Evolutionary conservation across 2,113 vertebrate genomes (phyloP).

Genomic region (Tychaedon coryphoeus): DNA sequence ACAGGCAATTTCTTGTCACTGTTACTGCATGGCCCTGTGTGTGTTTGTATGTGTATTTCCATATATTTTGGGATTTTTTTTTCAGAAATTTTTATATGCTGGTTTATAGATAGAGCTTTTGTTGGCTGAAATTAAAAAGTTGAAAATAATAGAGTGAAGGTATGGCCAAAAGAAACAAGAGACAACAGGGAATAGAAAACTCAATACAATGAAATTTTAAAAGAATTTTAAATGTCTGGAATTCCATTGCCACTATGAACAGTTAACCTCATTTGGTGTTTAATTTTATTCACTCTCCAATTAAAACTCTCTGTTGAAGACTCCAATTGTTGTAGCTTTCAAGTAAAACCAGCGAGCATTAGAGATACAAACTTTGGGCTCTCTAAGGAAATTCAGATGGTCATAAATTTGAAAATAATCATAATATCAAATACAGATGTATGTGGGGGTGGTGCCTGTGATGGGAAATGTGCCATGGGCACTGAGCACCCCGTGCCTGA

Average conservation of each 20-base stretch:
- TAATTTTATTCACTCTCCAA: not conserved
- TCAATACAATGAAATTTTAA: not conserved
- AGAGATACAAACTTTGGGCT: not conserved
- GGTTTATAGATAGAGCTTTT: not conserved
- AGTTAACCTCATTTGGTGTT: not conserved
- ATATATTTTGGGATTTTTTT: not conserved
- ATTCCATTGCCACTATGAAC: not conserved
- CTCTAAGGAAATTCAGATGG: conserved; percentile 13
- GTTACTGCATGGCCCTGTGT: not conserved
- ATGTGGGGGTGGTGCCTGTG: not conserved
- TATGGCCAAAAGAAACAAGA: not conserved
- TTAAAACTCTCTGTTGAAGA: conserved; percentile 21
- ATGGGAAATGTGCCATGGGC: rapidly evolving
- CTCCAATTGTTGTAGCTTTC: not conserved
- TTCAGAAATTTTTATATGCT: not conserved
- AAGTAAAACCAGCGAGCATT: not conserved
- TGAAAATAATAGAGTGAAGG: not conserved
- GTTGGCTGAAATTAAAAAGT: not conserved
- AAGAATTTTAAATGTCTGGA: not conserved
- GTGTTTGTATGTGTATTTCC: not conserved
- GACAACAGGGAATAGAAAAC: not conserved
- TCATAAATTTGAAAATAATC: not conserved
- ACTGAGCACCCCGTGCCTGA: rapidly evolving
- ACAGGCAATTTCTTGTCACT: not conserved
- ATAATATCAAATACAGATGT: not conserved